Base-by-base conservation (phyloP, 2,113 vertebrate species). In the Coptodon bakossiorum region DNA sequence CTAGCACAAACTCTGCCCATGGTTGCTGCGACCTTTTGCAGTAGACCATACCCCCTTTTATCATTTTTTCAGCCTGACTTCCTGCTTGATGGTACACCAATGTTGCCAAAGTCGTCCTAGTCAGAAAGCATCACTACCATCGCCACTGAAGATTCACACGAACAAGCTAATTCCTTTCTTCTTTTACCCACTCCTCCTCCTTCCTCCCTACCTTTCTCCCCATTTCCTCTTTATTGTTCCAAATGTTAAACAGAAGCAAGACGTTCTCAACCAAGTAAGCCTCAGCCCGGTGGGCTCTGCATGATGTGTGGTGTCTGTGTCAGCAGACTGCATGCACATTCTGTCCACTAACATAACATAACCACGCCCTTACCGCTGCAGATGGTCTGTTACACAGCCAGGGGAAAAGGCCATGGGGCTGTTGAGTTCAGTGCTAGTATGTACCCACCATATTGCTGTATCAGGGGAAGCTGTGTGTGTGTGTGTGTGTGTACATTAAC, bases 241-340 rank as follows among this genome's bases (percentile, higher is more conserved):
- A 48, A 94, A 90, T 88, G 89, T 93, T 89, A 92, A 92, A 96
- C 96, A 97, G 97, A 97, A 96, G 95, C 96, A 97, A 94, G 97
- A 97, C 89, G 96, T 97, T 96, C 96, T 97, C 86, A 97, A 96
- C 93, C 96, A 97, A 97, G 97, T 97, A 97, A 97, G 96, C 88
- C 76, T 87, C 83, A 17, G 76, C 89, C 89, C 82, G 53, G 86
- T 50, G 90, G 93, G 91, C 93, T 91, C 92, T 96, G 96, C 96
- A 97, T 97, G 96, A 90, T 91, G 87, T 95, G 93, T 95, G 89
- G 90, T 94, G 94, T 94, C 61, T 96, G 91, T 96, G 93, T 96
- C 88, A 63, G 90, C 93, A 90, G 92, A 86, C 89, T 93, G 95
- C 95, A 96, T 96, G 96, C 59, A 85, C 92, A 85, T 89, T 66